Evolutionary conservation across 2,888 invertebrate genomes (phyloP), one percentile per base, ranked within the genome.

Genomic region (Aspidiotus rigidus): DNA sequence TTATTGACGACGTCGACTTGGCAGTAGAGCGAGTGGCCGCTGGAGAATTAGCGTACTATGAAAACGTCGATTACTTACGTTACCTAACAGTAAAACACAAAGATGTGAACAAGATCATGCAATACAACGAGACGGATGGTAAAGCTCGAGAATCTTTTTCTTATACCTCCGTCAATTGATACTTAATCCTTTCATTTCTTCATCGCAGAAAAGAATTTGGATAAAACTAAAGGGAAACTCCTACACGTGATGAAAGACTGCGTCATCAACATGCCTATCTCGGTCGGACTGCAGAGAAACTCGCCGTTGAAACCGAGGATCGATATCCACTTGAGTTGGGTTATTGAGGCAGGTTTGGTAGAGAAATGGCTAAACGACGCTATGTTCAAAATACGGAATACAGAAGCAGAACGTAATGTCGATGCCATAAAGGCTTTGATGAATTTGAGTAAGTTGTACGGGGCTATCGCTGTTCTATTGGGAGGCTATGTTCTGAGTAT

Each of bases 201-300:
- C 15, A 42, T 16, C 59, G 66, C 62, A 44, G 49, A 44, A 42
- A 62, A 53, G 56, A 49, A 60, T 15, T 28, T 61, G 16, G 60
- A 66, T 41, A 67, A 66, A 44, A 62, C 62, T 13, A 71, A 64
- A 66, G 66, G 66, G 7, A 66, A 66, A 72, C 0, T 71, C 39
- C 78, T 92, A 69, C 91, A 92, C 74, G 87, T 92, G 10, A 92
- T 92, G 91, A 80, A 81, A 2, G 86, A 90, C 72, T 92, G 92
- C 76, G 84, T 87, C 0, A 85, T 91, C 7, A 85, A 86, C 73
- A 88, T 89, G 83, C 91, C 91, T 0, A 84, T 91, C 64, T 88
- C 90, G 0, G 80, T 92, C 71, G 91, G 90, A 0, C 82, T 91
- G 74, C 88, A 89, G 75, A 90, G 87, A 75, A 90, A 72, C 70